Evolutionary conservation across 1,140 invertebrate genomes (phyloP).

Genomic region (Drosophila athabasca): DNA sequence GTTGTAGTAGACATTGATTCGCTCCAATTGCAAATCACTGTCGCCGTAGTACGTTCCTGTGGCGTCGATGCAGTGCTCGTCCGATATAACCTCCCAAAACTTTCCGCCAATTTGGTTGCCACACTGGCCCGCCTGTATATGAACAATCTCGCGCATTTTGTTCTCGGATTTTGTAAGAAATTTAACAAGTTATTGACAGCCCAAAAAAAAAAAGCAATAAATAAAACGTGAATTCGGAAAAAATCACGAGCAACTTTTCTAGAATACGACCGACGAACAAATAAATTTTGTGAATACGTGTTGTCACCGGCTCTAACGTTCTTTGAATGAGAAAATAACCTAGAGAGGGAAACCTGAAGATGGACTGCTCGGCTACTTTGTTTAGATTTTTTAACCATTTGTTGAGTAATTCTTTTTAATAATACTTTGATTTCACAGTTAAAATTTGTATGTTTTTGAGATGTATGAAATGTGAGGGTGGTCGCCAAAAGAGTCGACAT

Average conservation of each 20-base stretch:
- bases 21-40: slow-evolving; percentile 93
- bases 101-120: slow-evolving; percentile 95
- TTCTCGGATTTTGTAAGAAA: background rate
- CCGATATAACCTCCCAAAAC: slow-evolving; percentile 92
- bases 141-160: slow-evolving; percentile 91
- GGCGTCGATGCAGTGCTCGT: slow-evolving; percentile 95
- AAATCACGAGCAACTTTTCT: background rate
- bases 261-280: slow-evolving; percentile 11
- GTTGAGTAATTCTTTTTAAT: slow-evolving; percentile 28
- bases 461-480: slow-evolving; percentile 16
- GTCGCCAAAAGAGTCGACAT: background rate
- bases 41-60: slow-evolving; percentile 94
- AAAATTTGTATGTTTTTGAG: slow-evolving; percentile 10
- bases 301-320: slow-evolving; percentile 25
- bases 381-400: background rate
- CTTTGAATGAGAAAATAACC: slow-evolving; percentile 18
- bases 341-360: background rate
- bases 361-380: slow-evolving; percentile 8
- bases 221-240: slow-evolving; percentile 14
- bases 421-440: slow-evolving; percentile 18
- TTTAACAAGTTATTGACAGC: background rate
- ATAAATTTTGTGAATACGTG: slow-evolving; percentile 59
- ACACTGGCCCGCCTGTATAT: slow-evolving; percentile 93
- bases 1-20: slow-evolving; percentile 97
- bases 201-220: background rate